Base-by-base conservation (phyloP, 2,888 invertebrate genomes). In the Eristalis pertinax region DNA sequence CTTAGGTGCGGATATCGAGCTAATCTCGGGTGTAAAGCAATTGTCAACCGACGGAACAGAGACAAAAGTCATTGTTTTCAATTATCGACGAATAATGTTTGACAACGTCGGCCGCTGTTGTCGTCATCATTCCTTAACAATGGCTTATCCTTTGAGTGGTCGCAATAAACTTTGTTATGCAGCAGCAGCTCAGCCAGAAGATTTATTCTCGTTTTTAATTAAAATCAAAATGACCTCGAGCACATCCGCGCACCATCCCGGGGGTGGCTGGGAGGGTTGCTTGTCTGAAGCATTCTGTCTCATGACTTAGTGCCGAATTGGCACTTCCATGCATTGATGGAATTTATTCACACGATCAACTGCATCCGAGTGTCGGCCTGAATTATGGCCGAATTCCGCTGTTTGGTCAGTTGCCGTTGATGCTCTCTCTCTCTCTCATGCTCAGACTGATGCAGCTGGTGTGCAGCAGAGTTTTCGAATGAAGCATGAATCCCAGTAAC, bases 51-150 rank as follows among this genome's bases (percentile, higher is more conserved):
- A 70, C 75, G 58, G n/a, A 19, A 77, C 41, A 75, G 77, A 78
- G 70, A 83, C 83, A 78, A 83, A 86, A 86, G 74, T 87, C 83
- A 84, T 87, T 83, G 86, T 86, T 83, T 83, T 78, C 83, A 84
- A 79, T 87, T 84, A 87, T 83, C 78, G 74, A 79, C 50, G 73
- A 77, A 81, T 81, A 85, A 81, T 75, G 78, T 75, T 62, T 62
- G 19, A 41, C 72, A 58, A 77, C 38, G 26, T 43, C 19, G 50
- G 15, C 50, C n/a, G 64, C 15, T 43, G 64, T n/a, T 38, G 11
- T 43, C 35, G n/a, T 41, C 60, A 58, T 78, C 29, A 13, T 68
- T 56, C 75, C 64, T 24, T 50, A 85, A 85, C 85, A 85, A 82
- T 82, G 69, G 73, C 60, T 68, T 77, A 77, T 83, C 76, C 82